Conservation (phyloP, 2,888 invertebrate species). For the Drosophila silvestris region DNA sequence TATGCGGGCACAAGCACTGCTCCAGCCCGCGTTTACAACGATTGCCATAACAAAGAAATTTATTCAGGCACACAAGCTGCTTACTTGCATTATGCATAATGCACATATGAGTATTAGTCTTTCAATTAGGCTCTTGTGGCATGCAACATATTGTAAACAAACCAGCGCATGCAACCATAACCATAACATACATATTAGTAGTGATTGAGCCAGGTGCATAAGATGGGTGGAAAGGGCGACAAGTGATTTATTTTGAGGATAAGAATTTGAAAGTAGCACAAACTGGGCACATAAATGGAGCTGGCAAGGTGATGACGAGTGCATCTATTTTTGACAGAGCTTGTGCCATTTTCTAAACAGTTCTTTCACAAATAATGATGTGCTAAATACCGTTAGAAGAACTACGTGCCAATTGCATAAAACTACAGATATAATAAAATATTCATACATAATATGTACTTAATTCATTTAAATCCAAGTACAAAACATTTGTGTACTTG, state of each 20-base stretch:
- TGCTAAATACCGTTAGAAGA: background rate
- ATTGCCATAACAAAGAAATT: conserved; percentile 51
- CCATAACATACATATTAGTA: background rate
- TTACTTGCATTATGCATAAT: conserved; percentile 17
- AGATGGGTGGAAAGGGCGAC: conserved; percentile 2
- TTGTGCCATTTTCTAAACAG: conserved; percentile 36
- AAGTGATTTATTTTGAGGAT: conserved; percentile 34
- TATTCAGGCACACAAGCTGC: conserved; percentile 44
- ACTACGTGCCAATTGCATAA: background rate
- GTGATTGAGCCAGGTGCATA: conserved; percentile 34
- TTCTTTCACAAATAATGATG: conserved; percentile 2
- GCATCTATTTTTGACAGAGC: conserved; percentile 43
- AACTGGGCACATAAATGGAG: conserved; percentile 41
- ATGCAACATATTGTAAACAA: conserved; percentile 42
- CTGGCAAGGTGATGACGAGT: conserved; percentile 13
- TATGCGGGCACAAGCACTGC: conserved; percentile 37
- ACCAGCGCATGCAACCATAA: background rate
- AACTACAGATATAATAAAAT: background rate
- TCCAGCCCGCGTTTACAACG: background rate
- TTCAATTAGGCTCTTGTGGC: conserved; percentile 42
- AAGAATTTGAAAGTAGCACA: conserved; percentile 38
- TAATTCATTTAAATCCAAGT: conserved; percentile 6
- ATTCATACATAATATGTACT: no score
- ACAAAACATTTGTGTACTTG: background rate
- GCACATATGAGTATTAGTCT: conserved; percentile 22